phyloP scores from a whole-genome alignment of 2,888 invertebrate species.

The Cotesia congregata region DNA sequence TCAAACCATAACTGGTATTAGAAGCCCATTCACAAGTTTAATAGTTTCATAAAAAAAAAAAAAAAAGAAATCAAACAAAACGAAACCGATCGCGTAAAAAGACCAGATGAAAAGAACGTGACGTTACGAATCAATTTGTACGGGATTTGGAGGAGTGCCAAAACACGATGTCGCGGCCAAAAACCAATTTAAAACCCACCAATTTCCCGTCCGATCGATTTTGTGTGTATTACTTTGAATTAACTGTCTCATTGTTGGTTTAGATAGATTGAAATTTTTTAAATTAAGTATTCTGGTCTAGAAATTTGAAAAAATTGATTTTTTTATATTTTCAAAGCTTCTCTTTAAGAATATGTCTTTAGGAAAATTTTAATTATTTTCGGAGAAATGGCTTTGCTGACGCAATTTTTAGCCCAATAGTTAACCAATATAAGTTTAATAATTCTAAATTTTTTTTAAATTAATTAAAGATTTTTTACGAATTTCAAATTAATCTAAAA shows the following conservation, averaged over 20 bases:
- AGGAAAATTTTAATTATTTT: too few relatives aligned
- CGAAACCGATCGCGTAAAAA: too few relatives aligned
- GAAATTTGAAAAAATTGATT: neutral
- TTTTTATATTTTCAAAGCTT: too few relatives aligned
- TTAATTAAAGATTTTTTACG: too few relatives aligned
- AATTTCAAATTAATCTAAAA: too few relatives aligned
- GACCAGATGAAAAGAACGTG: slow-evolving; percentile 39
- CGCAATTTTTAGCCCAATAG: too few relatives aligned
- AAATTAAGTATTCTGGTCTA: neutral
- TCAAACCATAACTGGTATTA: too few relatives aligned
- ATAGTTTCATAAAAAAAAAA: neutral
- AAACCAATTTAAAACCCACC: neutral
- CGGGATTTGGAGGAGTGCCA: slow-evolving; percentile 44
- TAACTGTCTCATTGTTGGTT: neutral
- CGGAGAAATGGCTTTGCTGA: too few relatives aligned
- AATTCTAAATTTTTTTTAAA: too few relatives aligned
- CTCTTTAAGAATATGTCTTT: too few relatives aligned
- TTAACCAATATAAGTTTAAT: too few relatives aligned
- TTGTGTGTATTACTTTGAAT: neutral
- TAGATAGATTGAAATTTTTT: slow-evolving; percentile 13
- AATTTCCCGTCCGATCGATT: slow-evolving; percentile 6
- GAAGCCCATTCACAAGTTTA: too few relatives aligned
- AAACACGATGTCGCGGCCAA: slow-evolving; percentile 42
- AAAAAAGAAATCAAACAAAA: neutral
- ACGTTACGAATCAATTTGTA: slow-evolving; percentile 56